Conservation (phyloP, 2,888 invertebrate genomes). For the Dastarcus helophoroides region DNA sequence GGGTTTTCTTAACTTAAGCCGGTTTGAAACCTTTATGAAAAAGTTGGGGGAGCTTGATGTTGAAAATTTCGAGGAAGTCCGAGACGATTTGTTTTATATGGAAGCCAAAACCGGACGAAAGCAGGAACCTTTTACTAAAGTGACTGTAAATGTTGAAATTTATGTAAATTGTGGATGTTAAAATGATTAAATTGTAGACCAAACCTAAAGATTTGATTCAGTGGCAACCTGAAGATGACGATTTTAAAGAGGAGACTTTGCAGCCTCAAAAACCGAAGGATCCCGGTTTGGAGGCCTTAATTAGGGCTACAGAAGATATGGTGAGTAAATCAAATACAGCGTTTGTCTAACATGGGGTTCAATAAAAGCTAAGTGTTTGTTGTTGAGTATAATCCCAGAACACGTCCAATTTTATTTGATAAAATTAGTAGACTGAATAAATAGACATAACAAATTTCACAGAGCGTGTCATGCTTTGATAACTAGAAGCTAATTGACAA, state of each 20-base stretch:
- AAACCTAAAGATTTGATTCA: conserved; percentile 18
- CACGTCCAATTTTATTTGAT: no score
- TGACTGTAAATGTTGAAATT: conserved; percentile 16
- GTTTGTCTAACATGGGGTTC: no score
- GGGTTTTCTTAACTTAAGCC: conserved; percentile 67
- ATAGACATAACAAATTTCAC: no score
- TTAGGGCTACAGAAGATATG: conserved; percentile 51
- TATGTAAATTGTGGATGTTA: not conserved
- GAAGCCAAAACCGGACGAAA: conserved; percentile 62
- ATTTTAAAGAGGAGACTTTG: conserved; percentile 19
- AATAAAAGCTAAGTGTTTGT: conserved; percentile 8
- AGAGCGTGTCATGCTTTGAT: no score
- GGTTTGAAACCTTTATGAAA: conserved; percentile 79
- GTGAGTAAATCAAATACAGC: no score
- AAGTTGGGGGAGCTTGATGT: conserved; percentile 61
- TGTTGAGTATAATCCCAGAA: no score
- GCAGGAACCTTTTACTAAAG: conserved; percentile 17
- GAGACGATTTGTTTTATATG: conserved; percentile 74
- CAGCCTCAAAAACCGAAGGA: conserved; percentile 33
- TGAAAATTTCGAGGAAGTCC: conserved; percentile 63
- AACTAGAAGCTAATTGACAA: no score
- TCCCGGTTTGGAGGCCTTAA: conserved; percentile 47
- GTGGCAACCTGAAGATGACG: conserved; percentile 35
- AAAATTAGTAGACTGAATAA: no score
- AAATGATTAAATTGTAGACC: conserved; percentile 4